These are phyloP conservation scores for Operophtera brumata DNA, from an alignment of 2,888 invertebrate genomes.

Conservation along the genomic window DNA sequence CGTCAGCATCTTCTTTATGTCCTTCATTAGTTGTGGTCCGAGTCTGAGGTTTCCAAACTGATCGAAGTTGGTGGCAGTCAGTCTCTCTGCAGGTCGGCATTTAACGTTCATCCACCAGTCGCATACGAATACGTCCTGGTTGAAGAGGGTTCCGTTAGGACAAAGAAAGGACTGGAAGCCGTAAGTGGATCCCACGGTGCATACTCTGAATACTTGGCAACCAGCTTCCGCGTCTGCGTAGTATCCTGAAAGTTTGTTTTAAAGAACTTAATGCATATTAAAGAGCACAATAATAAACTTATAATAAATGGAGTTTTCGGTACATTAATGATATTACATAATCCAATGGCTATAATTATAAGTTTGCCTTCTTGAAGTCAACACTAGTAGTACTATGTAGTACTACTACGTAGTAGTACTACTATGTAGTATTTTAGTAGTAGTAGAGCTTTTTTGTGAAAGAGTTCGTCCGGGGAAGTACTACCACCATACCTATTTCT, in stretches of 20 bases:
- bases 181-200: constrained; percentile 78
- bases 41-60: constrained; percentile 71
- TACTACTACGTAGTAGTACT: no score
- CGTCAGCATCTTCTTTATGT: constrained; percentile 80
- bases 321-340: no score
- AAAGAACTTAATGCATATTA: no score
- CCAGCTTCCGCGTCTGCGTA: constrained; percentile 84
- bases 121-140: constrained; percentile 83
- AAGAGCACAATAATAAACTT: no score
- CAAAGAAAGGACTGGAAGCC: constrained; percentile 83
- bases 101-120: constrained; percentile 86
- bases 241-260: constrained; percentile 80
- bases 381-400: no score
- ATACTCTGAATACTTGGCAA: constrained; percentile 85
- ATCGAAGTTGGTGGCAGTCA: constrained; percentile 65
- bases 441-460: no score
- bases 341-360: no score
- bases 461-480: no score
- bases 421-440: no score
- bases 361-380: no score
- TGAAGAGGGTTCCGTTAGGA: constrained; percentile 85
- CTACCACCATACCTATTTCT: no score
- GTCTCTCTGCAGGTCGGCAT: constrained; percentile 71
- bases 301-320: no score
- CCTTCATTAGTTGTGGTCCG: constrained; percentile 79